These are phyloP conservation scores for Graptemys geographica DNA, from an alignment of 2,797 vertebrate species.

Conservation along the genomic window DNA sequence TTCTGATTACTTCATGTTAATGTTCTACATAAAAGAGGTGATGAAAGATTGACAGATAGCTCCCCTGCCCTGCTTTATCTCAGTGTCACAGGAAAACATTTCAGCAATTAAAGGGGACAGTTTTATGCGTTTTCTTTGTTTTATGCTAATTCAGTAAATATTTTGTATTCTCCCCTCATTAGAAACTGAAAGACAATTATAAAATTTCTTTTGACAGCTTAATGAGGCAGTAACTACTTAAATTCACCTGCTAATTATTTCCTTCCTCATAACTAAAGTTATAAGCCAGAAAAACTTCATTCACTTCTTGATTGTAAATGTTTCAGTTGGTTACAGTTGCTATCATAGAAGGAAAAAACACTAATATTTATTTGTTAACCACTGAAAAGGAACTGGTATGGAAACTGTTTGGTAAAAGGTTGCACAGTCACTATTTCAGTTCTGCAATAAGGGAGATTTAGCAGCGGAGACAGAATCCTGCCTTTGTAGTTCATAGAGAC, in stretches of 20 bases:
- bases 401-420: background rate
- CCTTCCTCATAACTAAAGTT: background rate
- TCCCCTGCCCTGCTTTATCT: background rate
- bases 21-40: conserved; percentile 11
- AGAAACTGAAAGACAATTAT: conserved; percentile 51
- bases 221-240: conserved; percentile 53
- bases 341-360: background rate
- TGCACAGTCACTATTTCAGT: background rate
- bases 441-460: conserved; percentile 21
- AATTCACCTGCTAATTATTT: conserved; percentile 55
- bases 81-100: background rate
- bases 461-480: background rate
- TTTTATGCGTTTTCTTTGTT: background rate
- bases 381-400: background rate
- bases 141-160: conserved; percentile 29
- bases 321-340: conserved; percentile 11
- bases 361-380: background rate
- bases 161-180: conserved; percentile 30
- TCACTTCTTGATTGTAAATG: conserved; percentile 32
- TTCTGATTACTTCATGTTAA: conserved; percentile 46
- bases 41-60: background rate
- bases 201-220: conserved; percentile 55
- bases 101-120: background rate
- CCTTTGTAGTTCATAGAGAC: background rate
- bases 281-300: background rate